Base-by-base conservation (phyloP, 1,140 invertebrate species). In the Trichogramma pretiosum region DNA sequence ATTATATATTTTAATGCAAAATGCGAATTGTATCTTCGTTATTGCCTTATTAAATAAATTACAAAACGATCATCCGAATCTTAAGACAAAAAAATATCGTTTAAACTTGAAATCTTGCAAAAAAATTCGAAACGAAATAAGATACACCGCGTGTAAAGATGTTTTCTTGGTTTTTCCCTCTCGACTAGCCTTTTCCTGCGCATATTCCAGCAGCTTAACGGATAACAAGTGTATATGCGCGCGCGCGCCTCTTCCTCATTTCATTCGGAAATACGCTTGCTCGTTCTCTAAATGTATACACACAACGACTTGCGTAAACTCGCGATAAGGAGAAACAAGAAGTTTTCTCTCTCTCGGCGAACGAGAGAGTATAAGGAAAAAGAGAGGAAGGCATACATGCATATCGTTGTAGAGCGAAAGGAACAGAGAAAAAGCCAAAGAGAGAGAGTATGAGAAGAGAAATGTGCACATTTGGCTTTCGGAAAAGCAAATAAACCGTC, bases 221-320 rank as follows among this genome's bases (percentile, higher is more conserved):
- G 11, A 28, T 11, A 40, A 40, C 14, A 40, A 40, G 23, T 28
- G 11, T 5, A 14, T 40, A 14, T 38, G 22, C 22, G 13, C 14
- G 14, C 7, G 17, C 14, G 10, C 19, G 14, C 21, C 28, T 17
- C 8, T 40, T 40, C 28, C 38, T 40, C 28, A 18, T 24, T 40
- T 28, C 24, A 40, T 40, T 21, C 38, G 18, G 2, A 23, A 3
- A 4, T 13, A 2, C 10, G 36, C 36, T 2, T 11, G 24, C 24
- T 28, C 24, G 24, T 28, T 28, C 5, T 11, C 24, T 28, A 28
- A 7, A 28, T 28, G 24, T 28, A 28, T 11, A 11, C 24, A 28
- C 48, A 55, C 42, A 54, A 51, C 48, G 43, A 37, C 35, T 49
- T 36, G 17, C 26, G 36, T 53, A 45, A 45, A 42, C 42, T 46